Percentiles rank a stretch among this genome's conserved stretches.
Evolutionary conservation across 30 jellyfish, hydroid and myxozoan genomes (phyloP).

Genomic region (Aurelia coerulea): DNA sequence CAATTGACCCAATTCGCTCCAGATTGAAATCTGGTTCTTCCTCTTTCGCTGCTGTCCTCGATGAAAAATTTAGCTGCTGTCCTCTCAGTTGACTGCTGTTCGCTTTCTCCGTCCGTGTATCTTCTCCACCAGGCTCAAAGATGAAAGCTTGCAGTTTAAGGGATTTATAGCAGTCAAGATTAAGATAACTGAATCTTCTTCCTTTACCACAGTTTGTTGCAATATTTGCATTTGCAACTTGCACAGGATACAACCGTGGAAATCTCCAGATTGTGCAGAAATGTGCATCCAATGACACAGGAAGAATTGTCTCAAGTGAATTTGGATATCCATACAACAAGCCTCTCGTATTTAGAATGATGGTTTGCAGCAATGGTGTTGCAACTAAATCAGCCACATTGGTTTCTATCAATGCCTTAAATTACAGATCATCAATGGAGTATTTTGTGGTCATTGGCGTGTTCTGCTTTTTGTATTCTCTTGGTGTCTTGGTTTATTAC

Average conservation of each 20-base stretch:
- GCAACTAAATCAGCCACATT: not conserved
- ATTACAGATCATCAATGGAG: slow-evolving; percentile 75
- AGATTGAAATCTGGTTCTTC: too few species aligned
- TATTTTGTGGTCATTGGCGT: slow-evolving; percentile 93
- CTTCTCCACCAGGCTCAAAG: too few species aligned
- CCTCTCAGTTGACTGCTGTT: too few species aligned
- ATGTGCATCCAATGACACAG: slow-evolving; percentile 11
- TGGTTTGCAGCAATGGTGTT: not conserved
- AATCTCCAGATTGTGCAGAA: slow-evolving; percentile 44
- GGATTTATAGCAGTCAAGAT: too few species aligned
- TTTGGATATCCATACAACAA: slow-evolving; percentile 77
- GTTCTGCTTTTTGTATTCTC: slow-evolving; percentile 79
- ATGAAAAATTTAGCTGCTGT: too few species aligned
- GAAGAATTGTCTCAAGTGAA: not conserved
- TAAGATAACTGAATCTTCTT: too few species aligned
- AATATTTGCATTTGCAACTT: slow-evolving; percentile 93
- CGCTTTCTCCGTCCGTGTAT: too few species aligned
- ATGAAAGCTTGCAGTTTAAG: too few species aligned
- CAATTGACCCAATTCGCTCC: too few species aligned
- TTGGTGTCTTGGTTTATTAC: slow-evolving; percentile 79
- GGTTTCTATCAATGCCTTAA: slow-evolving; percentile 11
- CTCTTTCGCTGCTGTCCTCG: too few species aligned
- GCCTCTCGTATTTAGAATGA: slow-evolving; percentile 14
- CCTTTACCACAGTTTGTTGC: slow-evolving; percentile 71
- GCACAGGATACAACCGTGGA: slow-evolving; percentile 89